Base-by-base conservation (phyloP, 2,888 invertebrate species). In the Cryptophagus acutangulus region DNA sequence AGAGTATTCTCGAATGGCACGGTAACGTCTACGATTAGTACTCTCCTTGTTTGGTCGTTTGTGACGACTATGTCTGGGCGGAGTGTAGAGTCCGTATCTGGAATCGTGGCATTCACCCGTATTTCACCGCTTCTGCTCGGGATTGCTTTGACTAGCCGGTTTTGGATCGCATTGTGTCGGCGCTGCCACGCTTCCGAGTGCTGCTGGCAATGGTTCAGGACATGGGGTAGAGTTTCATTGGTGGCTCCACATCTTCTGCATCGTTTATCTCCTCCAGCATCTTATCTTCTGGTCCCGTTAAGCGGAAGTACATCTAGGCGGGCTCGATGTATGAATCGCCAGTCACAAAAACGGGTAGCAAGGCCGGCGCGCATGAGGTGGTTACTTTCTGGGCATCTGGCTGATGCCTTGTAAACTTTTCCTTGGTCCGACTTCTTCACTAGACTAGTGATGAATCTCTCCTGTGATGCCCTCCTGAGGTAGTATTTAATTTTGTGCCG, bases 321-420 rank as follows among this genome's bases (percentile, higher is more conserved):
- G 2, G 62, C 62, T 0, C 61, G 48, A 48, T 66, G 65, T 10
- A 67, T 51, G 40, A 69, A 69, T 2, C 66, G 52, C 65, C 68
- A 70, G 41, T 69, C 67, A 4, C 59, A 58, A 45, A 65, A 67
- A 3, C 63, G 36, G 16, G 55, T 60, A 40, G 46, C 55, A 3
- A 36, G 35, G 0, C 60, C 59, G 0, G 33, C 35, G 1, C 51
- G 33, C 12, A 62, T 37, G 45, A 63, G 65, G 49, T 60, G 60
- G 40, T 59, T 59, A 17, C 53, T 37, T 13, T 48, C 36, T 6
- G 15, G 26, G 36, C 38, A 30, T 1, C 36, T 28, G 2, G 41
- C 10, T 3, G 52, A 36, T 8, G 45, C 46, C 9, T 49, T 34
- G 40, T 38, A 47, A 0, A 54, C 58, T 44, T 62, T 61, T 2